These are phyloP conservation scores for Zygothrica quintamaculata DNA, from an alignment of 2,888 invertebrate genomes.

Conservation along the genomic window DNA sequence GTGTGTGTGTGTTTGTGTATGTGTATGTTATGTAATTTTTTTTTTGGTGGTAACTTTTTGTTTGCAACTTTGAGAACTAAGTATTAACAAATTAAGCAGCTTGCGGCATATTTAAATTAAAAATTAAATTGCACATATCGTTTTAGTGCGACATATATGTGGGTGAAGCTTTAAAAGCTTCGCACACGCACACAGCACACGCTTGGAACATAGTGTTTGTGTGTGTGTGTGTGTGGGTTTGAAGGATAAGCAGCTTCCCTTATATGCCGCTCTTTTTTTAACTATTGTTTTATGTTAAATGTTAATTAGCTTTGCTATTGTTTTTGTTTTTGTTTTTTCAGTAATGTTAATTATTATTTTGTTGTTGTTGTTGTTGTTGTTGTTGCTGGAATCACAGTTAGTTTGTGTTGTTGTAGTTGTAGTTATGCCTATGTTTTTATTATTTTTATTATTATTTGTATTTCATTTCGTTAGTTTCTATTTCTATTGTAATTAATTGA, in stretches of 20 bases:
- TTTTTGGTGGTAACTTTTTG: slow-evolving; percentile 41
- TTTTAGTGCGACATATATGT: slow-evolving; percentile 6
- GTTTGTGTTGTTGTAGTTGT: slow-evolving; percentile 75
- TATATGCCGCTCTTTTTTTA: too few relatives aligned
- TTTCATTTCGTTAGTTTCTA: too few relatives aligned
- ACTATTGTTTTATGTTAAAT: slow-evolving; percentile 25
- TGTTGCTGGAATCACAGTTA: slow-evolving; percentile 75
- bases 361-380: slow-evolving; percentile 58
- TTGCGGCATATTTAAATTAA: slow-evolving; percentile 38
- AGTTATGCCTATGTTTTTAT: slow-evolving; percentile 46
- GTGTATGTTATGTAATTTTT: slow-evolving; percentile 14
- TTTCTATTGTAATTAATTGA: slow-evolving; percentile 43
- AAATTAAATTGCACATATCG: slow-evolving; percentile 60
- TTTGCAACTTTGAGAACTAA: slow-evolving; percentile 42
- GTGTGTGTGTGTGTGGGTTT: background rate
- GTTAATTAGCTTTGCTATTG: slow-evolving; percentile 68
- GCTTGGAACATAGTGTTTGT: background rate
- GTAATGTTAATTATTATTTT: slow-evolving; percentile 48
- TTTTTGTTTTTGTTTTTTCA: slow-evolving; percentile 50
- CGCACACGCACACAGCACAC: too few relatives aligned
- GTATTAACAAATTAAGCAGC: slow-evolving; percentile 42
- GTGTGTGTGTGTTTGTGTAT: slow-evolving; percentile 32
- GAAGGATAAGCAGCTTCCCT: too few relatives aligned
- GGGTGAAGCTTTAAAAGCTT: slow-evolving; percentile 12
- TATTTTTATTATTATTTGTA: slow-evolving; percentile 37